A percentile compares a stretch with the other conserved stretches of the same genome.
These are phyloP conservation scores for Anser brachyrhynchus DNA, from an alignment of 2,113 vertebrate genomes.

Conservation along the genomic window DNA sequence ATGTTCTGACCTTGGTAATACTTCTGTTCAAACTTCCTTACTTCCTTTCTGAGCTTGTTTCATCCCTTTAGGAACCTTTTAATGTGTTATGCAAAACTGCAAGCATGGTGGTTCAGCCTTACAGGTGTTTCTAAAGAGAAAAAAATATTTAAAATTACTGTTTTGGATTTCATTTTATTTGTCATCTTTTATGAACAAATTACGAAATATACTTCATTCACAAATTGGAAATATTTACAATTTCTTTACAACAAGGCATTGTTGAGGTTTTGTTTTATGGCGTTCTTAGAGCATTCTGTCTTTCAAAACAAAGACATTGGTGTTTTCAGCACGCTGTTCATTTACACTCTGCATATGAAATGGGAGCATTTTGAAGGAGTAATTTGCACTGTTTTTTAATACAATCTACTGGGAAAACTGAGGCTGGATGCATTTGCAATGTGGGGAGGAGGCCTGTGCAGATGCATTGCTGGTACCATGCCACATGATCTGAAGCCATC, in stretches of 20 bases:
- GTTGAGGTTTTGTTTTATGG: conserved; percentile 74
- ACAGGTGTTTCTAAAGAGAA: conserved; percentile 10
- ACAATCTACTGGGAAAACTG: conserved; percentile 11
- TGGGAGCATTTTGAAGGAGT: conserved; percentile 53
- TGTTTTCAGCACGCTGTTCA: conserved; percentile 59
- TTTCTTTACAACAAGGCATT: conserved; percentile 80
- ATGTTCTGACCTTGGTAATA: background rate
- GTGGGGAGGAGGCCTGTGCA: background rate
- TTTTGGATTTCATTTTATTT: conserved; percentile 69
- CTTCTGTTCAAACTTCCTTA: background rate
- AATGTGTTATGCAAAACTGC: conserved; percentile 23
- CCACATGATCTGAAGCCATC: conserved; percentile 23
- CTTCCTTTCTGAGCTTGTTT: background rate
- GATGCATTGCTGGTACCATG: conserved; percentile 15
- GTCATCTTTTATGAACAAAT: conserved; percentile 78
- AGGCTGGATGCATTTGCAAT: conserved; percentile 6
- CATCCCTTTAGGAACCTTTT: background rate
- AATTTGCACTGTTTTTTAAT: conserved; percentile 58
- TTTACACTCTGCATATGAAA: conserved; percentile 63
- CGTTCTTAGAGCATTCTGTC: conserved; percentile 70
- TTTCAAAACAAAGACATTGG: conserved; percentile 80
- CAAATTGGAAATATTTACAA: conserved; percentile 80
- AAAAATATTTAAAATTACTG: background rate
- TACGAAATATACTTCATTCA: conserved; percentile 82
- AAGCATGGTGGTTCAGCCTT: conserved; percentile 42